phyloP scores from a whole-genome alignment of 2,888 invertebrate genomes.

The Trichopria drosophilae region DNA sequence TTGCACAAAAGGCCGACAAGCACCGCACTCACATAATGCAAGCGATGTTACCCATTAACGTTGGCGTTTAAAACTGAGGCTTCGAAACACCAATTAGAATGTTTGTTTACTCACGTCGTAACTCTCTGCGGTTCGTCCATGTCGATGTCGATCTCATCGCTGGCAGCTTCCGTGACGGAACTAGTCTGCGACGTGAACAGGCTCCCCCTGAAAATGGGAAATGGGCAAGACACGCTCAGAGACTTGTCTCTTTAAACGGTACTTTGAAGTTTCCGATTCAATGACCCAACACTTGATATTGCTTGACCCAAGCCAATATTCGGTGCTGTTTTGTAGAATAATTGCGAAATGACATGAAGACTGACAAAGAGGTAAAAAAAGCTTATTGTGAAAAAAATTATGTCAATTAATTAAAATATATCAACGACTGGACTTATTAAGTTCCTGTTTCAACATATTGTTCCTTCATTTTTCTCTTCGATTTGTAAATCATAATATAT shows the following conservation, averaged over 20 bases:
- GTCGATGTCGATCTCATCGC: constrained; percentile 69
- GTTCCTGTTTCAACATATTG: too few species aligned
- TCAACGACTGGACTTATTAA: too few species aligned
- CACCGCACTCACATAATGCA: neutral
- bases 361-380: too few species aligned
- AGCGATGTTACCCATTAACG: neutral
- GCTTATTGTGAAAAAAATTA: too few species aligned
- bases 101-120: constrained; percentile 63
- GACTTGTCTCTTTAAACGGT: neutral
- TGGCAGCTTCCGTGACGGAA: constrained; percentile 70
- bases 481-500: too few species aligned
- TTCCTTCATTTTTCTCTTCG: too few species aligned
- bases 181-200: constrained; percentile 63
- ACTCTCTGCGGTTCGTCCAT: constrained; percentile 67
- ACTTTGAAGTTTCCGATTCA: neutral
- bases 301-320: constrained; percentile 6
- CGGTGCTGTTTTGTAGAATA: neutral
- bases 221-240: constrained; percentile 47
- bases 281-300: constrained; percentile 16
- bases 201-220: constrained; percentile 55
- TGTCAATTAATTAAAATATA: too few species aligned
- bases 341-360: neutral
- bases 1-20: too few species aligned
- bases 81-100: constrained; percentile 7
- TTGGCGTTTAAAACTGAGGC: neutral